A percentile compares a stretch with the other conserved stretches of the same genome.
Conservation (phyloP, 2,113 vertebrate species). For the Larimichthys crocea region DNA sequence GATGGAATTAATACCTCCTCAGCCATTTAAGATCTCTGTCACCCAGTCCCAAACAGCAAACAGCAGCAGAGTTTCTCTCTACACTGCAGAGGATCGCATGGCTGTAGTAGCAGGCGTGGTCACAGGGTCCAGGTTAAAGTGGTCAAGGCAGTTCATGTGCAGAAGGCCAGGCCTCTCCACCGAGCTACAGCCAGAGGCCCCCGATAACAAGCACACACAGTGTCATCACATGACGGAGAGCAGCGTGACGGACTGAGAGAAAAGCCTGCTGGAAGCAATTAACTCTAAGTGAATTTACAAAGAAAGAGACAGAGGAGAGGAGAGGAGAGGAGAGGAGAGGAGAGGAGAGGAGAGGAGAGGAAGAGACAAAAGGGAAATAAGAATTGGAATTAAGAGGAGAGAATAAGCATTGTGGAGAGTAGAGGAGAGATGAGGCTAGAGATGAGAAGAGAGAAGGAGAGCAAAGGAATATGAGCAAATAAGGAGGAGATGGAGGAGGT, state of each 20-base stretch:
- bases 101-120: constrained; percentile 57
- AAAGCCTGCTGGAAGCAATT: constrained; percentile 84
- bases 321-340: not conserved
- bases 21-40: constrained; percentile 77
- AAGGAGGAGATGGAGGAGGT: not conserved
- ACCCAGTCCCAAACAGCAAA: constrained; percentile 6
- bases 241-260: constrained; percentile 81
- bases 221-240: constrained; percentile 83
- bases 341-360: not conserved
- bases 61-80: constrained; percentile 8
- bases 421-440: not conserved
- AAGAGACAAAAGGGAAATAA: too few relatives aligned
- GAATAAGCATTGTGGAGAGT: not conserved
- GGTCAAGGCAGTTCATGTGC: constrained; percentile 20
- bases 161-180: constrained; percentile 17
- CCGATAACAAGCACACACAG: constrained; percentile 68
- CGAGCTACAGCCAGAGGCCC: constrained; percentile 30
- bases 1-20: constrained; percentile 81
- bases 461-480: not conserved
- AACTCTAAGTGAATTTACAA: constrained; percentile 83
- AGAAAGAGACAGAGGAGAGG: constrained; percentile 23
- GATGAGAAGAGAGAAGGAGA: not conserved
- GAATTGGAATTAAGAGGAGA: not conserved
- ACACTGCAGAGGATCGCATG: constrained; percentile 59
- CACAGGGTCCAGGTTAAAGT: constrained; percentile 11